Conservation (phyloP, 2,113 vertebrate genomes). For the Carettochelys insculpta region DNA sequence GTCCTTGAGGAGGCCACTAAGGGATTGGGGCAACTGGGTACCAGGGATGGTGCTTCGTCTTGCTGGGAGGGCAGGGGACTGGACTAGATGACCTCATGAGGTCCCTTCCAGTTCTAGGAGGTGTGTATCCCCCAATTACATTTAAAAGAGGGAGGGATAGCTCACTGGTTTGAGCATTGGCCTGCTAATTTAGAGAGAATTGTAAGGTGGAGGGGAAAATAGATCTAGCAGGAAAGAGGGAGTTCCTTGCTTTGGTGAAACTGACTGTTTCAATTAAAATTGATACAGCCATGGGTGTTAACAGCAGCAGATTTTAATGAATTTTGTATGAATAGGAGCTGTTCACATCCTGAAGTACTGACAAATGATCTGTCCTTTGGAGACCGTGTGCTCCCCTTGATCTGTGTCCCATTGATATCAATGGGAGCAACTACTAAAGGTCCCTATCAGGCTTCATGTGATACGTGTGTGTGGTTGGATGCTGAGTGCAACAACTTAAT, state of each 20-base stretch:
- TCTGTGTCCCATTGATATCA: slow-evolving; percentile 48
- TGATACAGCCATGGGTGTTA: slow-evolving; percentile 68
- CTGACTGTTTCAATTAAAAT: slow-evolving; percentile 75
- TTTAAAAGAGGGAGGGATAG: no score
- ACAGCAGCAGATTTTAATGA: slow-evolving; percentile 72
- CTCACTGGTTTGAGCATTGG: no score
- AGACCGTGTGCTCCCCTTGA: slow-evolving; percentile 32
- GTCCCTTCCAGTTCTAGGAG: no score
- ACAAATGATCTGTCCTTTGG: slow-evolving; percentile 59
- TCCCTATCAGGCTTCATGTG: slow-evolving; percentile 24
- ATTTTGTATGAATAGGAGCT: slow-evolving; percentile 70
- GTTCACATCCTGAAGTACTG: slow-evolving; percentile 57
- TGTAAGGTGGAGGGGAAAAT: slow-evolving; percentile 18
- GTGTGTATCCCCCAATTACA: no score
- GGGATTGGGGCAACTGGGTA: no score
- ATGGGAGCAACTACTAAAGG: slow-evolving; percentile 27
- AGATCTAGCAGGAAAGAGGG: slow-evolving; percentile 65
- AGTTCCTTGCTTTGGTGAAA: slow-evolving; percentile 69
- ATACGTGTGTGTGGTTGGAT: slow-evolving; percentile 8
- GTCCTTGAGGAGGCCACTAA: no score
- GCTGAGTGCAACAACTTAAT: background rate
- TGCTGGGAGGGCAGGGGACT: no score
- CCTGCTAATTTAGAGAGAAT: slow-evolving; percentile 70
- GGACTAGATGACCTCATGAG: no score
- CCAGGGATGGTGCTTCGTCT: no score